Evolutionary conservation across 2,888 invertebrate genomes (phyloP).

Genomic region (Stegophylla sp.): DNA sequence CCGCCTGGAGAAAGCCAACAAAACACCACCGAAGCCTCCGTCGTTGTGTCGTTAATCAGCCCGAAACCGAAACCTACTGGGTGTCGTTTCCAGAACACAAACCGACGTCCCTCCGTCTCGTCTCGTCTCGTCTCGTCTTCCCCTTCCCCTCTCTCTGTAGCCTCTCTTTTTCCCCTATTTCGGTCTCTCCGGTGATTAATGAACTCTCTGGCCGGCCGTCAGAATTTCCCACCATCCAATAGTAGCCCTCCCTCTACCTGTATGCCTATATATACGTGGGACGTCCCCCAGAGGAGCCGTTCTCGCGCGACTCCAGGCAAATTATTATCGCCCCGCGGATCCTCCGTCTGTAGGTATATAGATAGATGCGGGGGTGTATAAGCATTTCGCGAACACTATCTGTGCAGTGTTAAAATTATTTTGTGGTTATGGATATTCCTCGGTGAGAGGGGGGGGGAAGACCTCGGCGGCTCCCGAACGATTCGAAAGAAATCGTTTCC

Average conservation of each 20-base stretch:
- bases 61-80: conserved; percentile 53
- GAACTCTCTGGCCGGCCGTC: conserved; percentile 31
- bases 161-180: too few relatives aligned
- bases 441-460: too few relatives aligned
- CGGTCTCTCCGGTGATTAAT: conserved; percentile 39
- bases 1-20: conserved; percentile 33
- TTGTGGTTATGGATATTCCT: too few relatives aligned
- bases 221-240: conserved; percentile 30
- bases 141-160: too few relatives aligned
- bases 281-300: conserved; percentile 35
- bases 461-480: too few relatives aligned
- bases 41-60: conserved; percentile 45
- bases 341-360: too few relatives aligned
- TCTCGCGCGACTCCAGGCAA: conserved; percentile 6
- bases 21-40: background rate
- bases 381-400: too few relatives aligned
- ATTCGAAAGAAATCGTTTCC: too few relatives aligned
- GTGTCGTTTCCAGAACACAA: conserved; percentile 55
- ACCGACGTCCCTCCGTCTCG: background rate
- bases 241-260: background rate
- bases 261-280: background rate
- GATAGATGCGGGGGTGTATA: too few relatives aligned
- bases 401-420: too few relatives aligned
- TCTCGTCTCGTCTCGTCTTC: too few relatives aligned
- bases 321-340: conserved; percentile 11